Conservation (phyloP, 2,888 invertebrate species). For the Abscondita cerata region DNA sequence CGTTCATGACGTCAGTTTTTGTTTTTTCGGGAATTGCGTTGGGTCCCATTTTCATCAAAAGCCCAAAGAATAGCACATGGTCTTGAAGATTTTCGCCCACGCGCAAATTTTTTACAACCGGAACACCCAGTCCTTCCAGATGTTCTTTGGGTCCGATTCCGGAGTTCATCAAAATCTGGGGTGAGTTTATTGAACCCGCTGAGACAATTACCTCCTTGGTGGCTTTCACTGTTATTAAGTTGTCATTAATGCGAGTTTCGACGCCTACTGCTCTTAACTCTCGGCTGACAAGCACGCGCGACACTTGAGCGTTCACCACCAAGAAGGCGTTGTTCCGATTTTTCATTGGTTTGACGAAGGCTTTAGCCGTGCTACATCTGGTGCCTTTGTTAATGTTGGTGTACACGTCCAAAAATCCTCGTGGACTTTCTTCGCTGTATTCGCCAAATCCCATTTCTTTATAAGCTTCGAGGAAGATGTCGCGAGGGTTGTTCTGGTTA, state of each 20-base stretch:
- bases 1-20: neutral
- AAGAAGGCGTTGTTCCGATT: no score
- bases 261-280: neutral
- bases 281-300: no score
- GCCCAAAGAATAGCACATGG: slow-evolving; percentile 68
- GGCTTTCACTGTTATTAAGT: slow-evolving; percentile 48
- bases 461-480: slow-evolving; percentile 31
- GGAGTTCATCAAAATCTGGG: slow-evolving; percentile 67
- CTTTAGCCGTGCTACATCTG: no score
- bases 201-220: slow-evolving; percentile 63
- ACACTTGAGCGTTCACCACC: no score
- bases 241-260: slow-evolving; percentile 43
- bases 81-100: slow-evolving; percentile 60
- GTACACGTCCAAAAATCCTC: slow-evolving; percentile 43
- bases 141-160: slow-evolving; percentile 60
- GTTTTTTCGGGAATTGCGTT: neutral
- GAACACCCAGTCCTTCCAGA: slow-evolving; percentile 50
- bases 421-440: slow-evolving; percentile 58
- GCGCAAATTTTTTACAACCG: slow-evolving; percentile 55
- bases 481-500: slow-evolving; percentile 17
- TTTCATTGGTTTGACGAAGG: no score
- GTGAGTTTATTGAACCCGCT: slow-evolving; percentile 67
- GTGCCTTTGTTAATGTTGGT: slow-evolving; percentile 8
- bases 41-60: slow-evolving; percentile 79
- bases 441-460: slow-evolving; percentile 47